Evolutionary conservation across 1,140 invertebrate species (phyloP).

Genomic region (Drosophila orosa): DNA sequence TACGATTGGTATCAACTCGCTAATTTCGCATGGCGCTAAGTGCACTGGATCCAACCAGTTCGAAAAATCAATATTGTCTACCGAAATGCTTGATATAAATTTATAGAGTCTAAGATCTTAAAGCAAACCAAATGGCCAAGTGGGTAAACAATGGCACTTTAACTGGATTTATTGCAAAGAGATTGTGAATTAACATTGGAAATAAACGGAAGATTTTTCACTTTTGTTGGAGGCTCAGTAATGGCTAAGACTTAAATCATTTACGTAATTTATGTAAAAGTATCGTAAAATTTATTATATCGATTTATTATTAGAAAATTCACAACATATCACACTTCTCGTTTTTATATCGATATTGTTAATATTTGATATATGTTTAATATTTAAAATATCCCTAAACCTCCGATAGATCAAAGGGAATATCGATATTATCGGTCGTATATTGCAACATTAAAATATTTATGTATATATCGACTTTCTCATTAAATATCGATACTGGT

Average conservation of each 20-base stretch:
- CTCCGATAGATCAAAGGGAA: no score
- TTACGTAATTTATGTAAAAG: background rate
- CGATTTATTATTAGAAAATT: no score
- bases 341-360: no score
- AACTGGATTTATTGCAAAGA: constrained; percentile 28
- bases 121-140: constrained; percentile 10
- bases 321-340: no score
- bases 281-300: no score
- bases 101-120: constrained; percentile 21
- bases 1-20: constrained; percentile 43
- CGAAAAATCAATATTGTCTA: constrained; percentile 55
- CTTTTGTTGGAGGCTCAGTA: background rate
- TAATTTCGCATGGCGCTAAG: constrained; percentile 66
- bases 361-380: no score
- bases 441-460: no score
- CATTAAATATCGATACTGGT: no score
- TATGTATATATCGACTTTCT: no score
- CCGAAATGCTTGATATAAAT: constrained; percentile 23
- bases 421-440: no score
- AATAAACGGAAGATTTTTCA: constrained; percentile 27
- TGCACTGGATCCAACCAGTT: constrained; percentile 79
- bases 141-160: constrained; percentile 28
- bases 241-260: background rate
- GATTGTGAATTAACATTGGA: constrained; percentile 54
- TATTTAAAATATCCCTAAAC: no score